A percentile compares a stretch with the other conserved stretches of the same genome.
phyloP scores from a whole-genome alignment of 2,888 invertebrate genomes.

The Ceramica pisi region DNA sequence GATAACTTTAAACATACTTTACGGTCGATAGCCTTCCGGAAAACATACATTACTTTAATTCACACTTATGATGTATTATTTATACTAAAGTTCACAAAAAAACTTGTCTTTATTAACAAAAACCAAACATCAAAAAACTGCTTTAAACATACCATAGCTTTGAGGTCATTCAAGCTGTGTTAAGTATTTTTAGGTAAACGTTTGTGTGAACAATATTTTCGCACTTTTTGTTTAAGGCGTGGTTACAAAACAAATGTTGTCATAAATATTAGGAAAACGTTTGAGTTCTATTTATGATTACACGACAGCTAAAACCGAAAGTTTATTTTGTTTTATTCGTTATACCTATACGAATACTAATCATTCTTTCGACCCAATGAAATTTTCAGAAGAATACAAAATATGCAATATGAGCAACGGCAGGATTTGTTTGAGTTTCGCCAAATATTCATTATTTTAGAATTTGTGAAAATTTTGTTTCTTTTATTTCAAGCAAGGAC shows the following conservation, averaged over 20 bases:
- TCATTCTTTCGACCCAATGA: no score
- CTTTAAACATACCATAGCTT: background rate
- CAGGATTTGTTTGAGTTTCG: no score
- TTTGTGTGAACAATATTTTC: conserved; percentile 23
- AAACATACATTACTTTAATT: conserved; percentile 28
- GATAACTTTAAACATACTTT: background rate
- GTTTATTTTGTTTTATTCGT: no score
- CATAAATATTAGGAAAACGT: background rate
- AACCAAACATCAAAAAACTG: conserved; percentile 15
- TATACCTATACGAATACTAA: no score
- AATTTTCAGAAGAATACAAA: no score
- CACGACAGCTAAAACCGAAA: background rate
- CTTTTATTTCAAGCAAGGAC: no score
- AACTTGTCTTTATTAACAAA: background rate
- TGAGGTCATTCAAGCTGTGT: conserved; percentile 14
- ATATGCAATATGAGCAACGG: no score
- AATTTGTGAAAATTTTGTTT: no score
- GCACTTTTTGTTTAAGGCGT: conserved; percentile 12
- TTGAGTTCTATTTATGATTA: background rate
- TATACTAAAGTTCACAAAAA: conserved; percentile 9
- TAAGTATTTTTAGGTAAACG: background rate
- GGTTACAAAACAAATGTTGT: background rate
- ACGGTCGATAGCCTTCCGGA: background rate
- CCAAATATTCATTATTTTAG: no score
- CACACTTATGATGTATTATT: conserved; percentile 17